Percentiles rank a stretch among this genome's conserved stretches.
These are phyloP conservation scores for Panthera tigris DNA, from an alignment of 2,113 vertebrate species.

Conservation along the genomic window DNA sequence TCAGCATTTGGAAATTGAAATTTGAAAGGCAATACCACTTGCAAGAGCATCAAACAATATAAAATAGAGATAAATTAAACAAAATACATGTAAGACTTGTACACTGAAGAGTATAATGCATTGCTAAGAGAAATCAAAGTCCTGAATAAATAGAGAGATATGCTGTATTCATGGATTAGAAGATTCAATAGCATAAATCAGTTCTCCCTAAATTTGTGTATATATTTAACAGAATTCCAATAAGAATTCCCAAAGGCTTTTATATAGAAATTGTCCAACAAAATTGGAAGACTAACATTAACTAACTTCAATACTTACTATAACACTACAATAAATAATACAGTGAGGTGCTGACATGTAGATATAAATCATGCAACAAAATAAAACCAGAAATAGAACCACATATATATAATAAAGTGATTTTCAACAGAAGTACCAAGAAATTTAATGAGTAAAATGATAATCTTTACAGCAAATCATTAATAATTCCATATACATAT, in stretches of 20 bases:
- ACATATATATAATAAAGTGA: background rate
- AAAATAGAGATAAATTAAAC: background rate
- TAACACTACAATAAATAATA: background rate
- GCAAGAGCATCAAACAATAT: background rate
- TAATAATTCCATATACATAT: background rate
- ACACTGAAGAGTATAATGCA: background rate
- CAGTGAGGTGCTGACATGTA: background rate
- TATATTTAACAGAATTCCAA: background rate
- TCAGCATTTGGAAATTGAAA: background rate
- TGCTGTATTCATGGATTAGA: background rate
- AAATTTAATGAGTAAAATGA: background rate
- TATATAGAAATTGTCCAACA: background rate
- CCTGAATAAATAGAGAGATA: background rate
- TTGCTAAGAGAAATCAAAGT: background rate
- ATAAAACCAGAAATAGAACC: background rate
- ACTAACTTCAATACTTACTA: background rate
- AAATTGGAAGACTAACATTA: background rate
- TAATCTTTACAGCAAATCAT: background rate
- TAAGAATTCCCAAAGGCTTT: background rate
- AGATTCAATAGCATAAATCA: background rate
- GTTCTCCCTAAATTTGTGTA: background rate
- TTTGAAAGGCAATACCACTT: background rate
- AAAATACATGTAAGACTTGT: background rate
- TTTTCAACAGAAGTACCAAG: background rate
- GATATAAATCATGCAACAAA: background rate